Conservation (phyloP, 92 coral and sea anemone genomes). For the Montipora capitata region DNA sequence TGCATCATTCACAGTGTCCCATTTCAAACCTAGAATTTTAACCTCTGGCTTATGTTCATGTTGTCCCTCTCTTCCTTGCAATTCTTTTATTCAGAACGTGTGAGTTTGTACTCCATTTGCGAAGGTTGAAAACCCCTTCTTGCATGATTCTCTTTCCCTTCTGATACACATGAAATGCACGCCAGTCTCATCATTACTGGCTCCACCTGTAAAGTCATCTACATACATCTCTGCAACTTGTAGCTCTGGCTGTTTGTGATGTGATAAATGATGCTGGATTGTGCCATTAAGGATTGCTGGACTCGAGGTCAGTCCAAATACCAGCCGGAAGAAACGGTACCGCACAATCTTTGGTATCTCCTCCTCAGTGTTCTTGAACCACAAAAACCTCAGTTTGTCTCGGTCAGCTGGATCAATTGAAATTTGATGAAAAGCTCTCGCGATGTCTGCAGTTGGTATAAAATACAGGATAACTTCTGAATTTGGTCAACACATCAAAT, state of each 20-base stretch:
- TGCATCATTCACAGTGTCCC: constrained; percentile 17
- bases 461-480: constrained; percentile 20
- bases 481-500: constrained; percentile 13
- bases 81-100: constrained; percentile 16
- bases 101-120: constrained; percentile 65
- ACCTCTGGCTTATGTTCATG: not conserved
- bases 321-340: constrained; percentile 42
- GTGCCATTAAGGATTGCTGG: constrained; percentile 55
- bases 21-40: not conserved
- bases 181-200: constrained; percentile 19
- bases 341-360: constrained; percentile 13
- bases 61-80: constrained; percentile 5
- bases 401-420: constrained; percentile 10
- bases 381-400: not conserved
- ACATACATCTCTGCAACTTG: constrained; percentile 16
- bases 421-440: constrained; percentile 19
- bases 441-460: constrained; percentile 3
- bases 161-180: constrained; percentile 24
- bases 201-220: constrained; percentile 43
- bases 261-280: constrained; percentile 23
- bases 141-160: constrained; percentile 14
- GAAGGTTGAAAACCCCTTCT: constrained; percentile 60
- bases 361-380: not conserved
- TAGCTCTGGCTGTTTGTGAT: constrained; percentile 30
- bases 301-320: constrained; percentile 64